Evolutionary conservation across 1,140 invertebrate species (phyloP), one percentile per base, ranked within the genome.

Genomic region (Lordiphosa clarofinis): DNA sequence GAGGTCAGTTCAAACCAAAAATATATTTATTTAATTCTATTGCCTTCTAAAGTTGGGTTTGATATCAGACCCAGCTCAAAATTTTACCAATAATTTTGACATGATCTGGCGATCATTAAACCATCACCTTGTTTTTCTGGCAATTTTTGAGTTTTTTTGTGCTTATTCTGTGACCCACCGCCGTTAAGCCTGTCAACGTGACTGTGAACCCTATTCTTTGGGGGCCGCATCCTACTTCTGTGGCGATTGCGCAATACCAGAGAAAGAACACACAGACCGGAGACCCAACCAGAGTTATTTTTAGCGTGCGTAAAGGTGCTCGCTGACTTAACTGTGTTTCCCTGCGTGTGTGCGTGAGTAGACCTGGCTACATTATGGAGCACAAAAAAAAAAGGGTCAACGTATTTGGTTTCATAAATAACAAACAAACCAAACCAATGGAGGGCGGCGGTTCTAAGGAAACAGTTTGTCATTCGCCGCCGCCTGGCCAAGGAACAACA

Each of bases 401-500:
- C 67, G 47, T 68, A 70, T 81, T 59, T 56, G 76, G 72, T 76
- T 84, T 78, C 75, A 67, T 59, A 71, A 70, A 74, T 59, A 70
- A 62, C 75, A 61, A 65, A 59, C 31, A 36, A 21, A 31, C 58
- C 46, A 40, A 56, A 73, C 50, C 54, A 44, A 58, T 54, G 46
- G 37, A 13, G 31, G 33, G 35, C 38, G 58, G 40, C 31, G 66
- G 53, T 78, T 82, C 78, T 70, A 65, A 56, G 54, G 61, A 81
- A 81, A 68, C 81, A 54, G 63, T 76, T 63, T 76, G 56, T 73
- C 50, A 53, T 62, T 52, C 12, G 55, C 50, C 44, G 35, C 39
- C 44, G 13, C 31, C 31, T 13, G 28, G 37, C 21, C 19, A 24
- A 55, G 24, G 35, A 71, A 56, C 44, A 69, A 70, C 68, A 82